Conservation (phyloP, 2,797 vertebrate species). For the Sebastes cheni region DNA sequence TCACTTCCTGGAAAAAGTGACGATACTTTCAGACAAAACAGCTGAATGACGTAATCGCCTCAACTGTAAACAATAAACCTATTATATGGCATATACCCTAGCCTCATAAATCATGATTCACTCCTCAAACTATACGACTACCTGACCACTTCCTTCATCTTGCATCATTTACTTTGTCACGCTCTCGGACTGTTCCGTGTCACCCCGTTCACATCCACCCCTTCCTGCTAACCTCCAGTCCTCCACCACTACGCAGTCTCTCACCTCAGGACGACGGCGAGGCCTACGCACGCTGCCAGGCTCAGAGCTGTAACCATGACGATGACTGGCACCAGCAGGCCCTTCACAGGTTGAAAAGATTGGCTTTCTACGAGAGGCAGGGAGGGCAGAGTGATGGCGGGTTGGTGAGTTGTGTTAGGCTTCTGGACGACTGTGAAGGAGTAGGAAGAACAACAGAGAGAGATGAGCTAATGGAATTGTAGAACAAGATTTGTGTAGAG, state of each 20-base stretch:
- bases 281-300: constrained; percentile 57
- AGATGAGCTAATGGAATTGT: not conserved
- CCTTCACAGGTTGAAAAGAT: constrained; percentile 12
- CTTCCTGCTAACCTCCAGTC: constrained; percentile 21
- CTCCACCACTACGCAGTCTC: constrained; percentile 32
- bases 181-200: not conserved
- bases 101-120: not conserved
- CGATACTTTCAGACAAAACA: not conserved
- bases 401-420: constrained; percentile 28
- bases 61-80: not conserved
- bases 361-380: constrained; percentile 24
- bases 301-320: constrained; percentile 54
- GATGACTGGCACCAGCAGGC: constrained; percentile 50
- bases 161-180: constrained; percentile 1
- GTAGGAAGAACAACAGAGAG: not conserved
- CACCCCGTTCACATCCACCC: constrained; percentile 14
- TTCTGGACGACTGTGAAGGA: constrained; percentile 49
- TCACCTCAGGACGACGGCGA: constrained; percentile 66
- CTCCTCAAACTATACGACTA: not conserved
- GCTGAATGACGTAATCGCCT: accelerated
- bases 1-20: constrained; percentile 42
- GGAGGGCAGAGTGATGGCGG: constrained; percentile 46
- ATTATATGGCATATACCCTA: not conserved
- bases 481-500: not conserved
- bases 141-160: not conserved